Evolutionary conservation across 2,113 vertebrate genomes (phyloP), one percentile per base, ranked within the genome.

Genomic region (Sula dactylatra): DNA sequence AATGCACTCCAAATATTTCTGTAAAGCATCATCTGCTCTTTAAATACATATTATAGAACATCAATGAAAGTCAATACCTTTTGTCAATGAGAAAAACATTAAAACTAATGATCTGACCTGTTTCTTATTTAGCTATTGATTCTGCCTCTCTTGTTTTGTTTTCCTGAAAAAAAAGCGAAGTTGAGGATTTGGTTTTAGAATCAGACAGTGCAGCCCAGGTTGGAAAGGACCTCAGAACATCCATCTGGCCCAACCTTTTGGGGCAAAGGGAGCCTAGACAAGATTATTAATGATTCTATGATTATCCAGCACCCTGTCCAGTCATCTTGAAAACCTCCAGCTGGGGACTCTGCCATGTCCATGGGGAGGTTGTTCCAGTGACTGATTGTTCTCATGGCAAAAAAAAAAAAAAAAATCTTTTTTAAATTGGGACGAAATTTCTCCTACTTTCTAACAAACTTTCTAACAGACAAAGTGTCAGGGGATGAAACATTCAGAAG

Each of bases 1-100:
- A 74, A 65, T 79, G 86, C 34, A 70, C 65, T 95, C 71, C 58
- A 78, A 93, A 93, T 47, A 55, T 82, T 88, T 95, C 86, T 82
- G 71, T 64, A 74, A 70, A 91, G 70, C 69, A 74, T 95, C 93
- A 73, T 83, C 90, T 93, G 73, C 87, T 96, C 93, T 67, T 95
- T 88, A 96, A 94, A 78, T 81, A 93, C 84, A 32, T 29, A 25
- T 86, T 89, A 52, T 45, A 50, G 92, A 26, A 58, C 73, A 73
- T 92, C 92, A 80, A 24, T 90, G 83, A 11, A 38, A 76, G 78
- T 84, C 42, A 4, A 87, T 93, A n/a, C 13, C 34, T 52, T 65
- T 69, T 88, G 86, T 86, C 93, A 86, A 93, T 90, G 72, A 88
- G 79, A 77, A 56, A 91, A 88, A 80, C 88, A 95, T 92, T 78